Evolutionary conservation across 2,888 invertebrate species (phyloP).

Genomic region (Resseliella maxima): DNA sequence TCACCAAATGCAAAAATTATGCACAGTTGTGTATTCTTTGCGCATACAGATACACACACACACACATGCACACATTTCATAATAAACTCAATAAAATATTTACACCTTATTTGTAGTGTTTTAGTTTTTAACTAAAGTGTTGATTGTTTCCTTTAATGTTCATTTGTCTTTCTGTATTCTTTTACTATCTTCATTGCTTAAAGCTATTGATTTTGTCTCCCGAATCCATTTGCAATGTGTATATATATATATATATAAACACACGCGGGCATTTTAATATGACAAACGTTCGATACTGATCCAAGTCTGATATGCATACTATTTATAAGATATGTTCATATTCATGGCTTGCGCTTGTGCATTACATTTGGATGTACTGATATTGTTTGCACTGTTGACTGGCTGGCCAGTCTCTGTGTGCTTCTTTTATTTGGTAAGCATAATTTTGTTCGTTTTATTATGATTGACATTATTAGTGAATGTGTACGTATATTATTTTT

Average conservation of each 20-base stretch:
- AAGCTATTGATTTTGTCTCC: background rate
- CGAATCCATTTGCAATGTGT: background rate
- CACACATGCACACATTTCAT: background rate
- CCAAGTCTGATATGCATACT: slow-evolving; percentile 2
- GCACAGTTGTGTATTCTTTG: background rate
- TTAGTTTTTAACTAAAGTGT: slow-evolving; percentile 24
- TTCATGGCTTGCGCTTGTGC: background rate
- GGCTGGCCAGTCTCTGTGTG: background rate
- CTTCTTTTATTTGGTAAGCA: background rate
- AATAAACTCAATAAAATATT: slow-evolving; percentile 53
- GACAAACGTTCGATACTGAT: slow-evolving; percentile 1
- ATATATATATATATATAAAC: no score
- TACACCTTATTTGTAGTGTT: slow-evolving; percentile 51
- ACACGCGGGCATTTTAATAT: background rate
- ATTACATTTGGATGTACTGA: background rate
- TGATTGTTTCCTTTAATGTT: slow-evolving; percentile 45
- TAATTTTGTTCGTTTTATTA: background rate
- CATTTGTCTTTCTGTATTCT: slow-evolving; percentile 17
- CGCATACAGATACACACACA: background rate
- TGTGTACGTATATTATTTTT: background rate
- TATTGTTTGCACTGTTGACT: background rate
- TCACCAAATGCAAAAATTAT: slow-evolving; percentile 46
- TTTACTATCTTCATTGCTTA: slow-evolving; percentile 13
- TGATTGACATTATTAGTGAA: slow-evolving; percentile 9
- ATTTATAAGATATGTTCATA: no score